These are phyloP conservation scores for Plutella xylostella DNA, from an alignment of 2,888 invertebrate genomes.

Conservation along the genomic window DNA sequence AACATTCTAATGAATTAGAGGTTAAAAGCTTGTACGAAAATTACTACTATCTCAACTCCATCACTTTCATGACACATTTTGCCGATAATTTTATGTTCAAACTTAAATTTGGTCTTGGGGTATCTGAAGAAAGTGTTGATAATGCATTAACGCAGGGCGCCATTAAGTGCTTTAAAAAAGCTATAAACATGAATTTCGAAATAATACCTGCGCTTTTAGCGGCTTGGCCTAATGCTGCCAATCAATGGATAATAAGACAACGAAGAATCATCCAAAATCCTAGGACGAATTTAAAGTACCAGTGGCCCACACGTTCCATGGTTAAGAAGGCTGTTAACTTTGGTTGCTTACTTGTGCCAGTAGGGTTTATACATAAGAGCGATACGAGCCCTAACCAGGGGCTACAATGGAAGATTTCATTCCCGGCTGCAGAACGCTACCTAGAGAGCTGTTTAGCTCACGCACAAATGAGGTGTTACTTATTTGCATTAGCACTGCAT, in stretches of 20 bases:
- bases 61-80: conserved; percentile 77
- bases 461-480: conserved; percentile 77
- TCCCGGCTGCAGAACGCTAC: conserved; percentile 81
- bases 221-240: conserved; percentile 80
- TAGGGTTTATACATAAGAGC: conserved; percentile 74
- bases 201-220: conserved; percentile 77
- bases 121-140: conserved; percentile 64
- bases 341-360: conserved; percentile 78
- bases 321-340: conserved; percentile 73
- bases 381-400: conserved; percentile 71
- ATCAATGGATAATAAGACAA: conserved; percentile 74
- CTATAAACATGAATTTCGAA: conserved; percentile 66
- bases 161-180: conserved; percentile 57
- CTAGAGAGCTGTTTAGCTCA: conserved; percentile 78
- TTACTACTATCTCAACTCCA: conserved; percentile 72
- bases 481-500: conserved; percentile 76
- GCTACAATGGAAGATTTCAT: conserved; percentile 83
- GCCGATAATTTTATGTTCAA: conserved; percentile 72
- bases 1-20: conserved; percentile 34
- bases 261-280: conserved; percentile 69
- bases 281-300: conserved; percentile 67
- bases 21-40: conserved; percentile 51
- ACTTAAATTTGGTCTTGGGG: conserved; percentile 69
- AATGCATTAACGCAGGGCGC: conserved; percentile 73
- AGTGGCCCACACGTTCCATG: conserved; percentile 79